Evolutionary conservation across 1,140 invertebrate species (phyloP).

Genomic region (Rhopalosiphum padi): DNA sequence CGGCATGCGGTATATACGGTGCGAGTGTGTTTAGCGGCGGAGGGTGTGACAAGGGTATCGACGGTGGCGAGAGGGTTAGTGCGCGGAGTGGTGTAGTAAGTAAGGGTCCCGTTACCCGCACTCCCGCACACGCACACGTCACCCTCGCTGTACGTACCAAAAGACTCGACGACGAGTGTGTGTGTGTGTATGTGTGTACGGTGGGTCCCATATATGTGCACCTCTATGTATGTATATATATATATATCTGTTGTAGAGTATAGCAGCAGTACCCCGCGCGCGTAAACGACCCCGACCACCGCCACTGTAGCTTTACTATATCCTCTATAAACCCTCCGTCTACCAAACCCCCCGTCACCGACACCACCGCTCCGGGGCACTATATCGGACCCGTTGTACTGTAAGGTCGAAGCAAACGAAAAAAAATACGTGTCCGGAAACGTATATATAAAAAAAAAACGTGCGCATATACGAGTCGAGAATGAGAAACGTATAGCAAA

Average conservation of each 20-base stretch:
- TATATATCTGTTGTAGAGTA: conserved; percentile 1
- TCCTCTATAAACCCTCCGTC: conserved; percentile 31
- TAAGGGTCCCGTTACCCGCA: conserved; percentile 41
- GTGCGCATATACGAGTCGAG: conserved; percentile 21
- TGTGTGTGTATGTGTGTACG: not conserved
- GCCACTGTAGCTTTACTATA: conserved; percentile 35
- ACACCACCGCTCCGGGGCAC: conserved; percentile 4
- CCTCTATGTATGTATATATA: conserved; percentile 16
- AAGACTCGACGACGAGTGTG: conserved; percentile 26
- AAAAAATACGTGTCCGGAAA: conserved; percentile 47
- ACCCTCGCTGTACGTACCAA: conserved; percentile 25
- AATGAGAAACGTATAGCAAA: conserved; percentile 9
- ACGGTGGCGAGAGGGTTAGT: not conserved
- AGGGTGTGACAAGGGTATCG: conserved; percentile 21
- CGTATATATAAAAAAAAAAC: conserved; percentile 25
- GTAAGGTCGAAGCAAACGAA: conserved; percentile 34
- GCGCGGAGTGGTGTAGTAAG: conserved; percentile 31
- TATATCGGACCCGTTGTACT: conserved; percentile 40
- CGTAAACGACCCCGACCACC: conserved; percentile 33
- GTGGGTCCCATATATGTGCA: conserved; percentile 42
- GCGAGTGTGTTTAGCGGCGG: not conserved
- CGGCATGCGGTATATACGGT: conserved; percentile 30
- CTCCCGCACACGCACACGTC: conserved; percentile 34
- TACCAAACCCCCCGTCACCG: not conserved
- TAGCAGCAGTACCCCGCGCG: conserved; percentile 24